A percentile compares a stretch with the other conserved stretches of the same genome.
phyloP scores from a whole-genome alignment of 2,888 invertebrate genomes.

The Neria commutata region DNA sequence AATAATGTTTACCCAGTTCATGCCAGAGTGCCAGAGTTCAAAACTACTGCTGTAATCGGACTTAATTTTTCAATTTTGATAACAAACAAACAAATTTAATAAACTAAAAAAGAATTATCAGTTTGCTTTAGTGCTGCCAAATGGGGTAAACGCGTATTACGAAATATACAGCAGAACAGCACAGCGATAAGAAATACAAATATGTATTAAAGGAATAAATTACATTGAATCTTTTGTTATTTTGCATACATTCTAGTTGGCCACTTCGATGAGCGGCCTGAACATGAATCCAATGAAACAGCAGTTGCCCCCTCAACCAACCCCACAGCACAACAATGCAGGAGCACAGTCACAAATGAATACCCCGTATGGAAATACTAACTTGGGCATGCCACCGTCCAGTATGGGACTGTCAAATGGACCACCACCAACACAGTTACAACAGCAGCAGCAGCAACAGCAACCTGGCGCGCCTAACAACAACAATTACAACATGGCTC shows the following conservation, averaged over 20 bases:
- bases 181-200: conserved; percentile 5
- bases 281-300: conserved; percentile 50
- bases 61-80: too few species aligned
- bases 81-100: too few species aligned
- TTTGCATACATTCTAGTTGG: conserved; percentile 38
- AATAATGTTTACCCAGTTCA: too few species aligned
- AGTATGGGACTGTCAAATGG: conserved; percentile 1
- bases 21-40: too few species aligned
- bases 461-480: conserved; percentile 30
- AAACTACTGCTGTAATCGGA: too few species aligned
- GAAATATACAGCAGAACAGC: background rate
- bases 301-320: conserved; percentile 28
- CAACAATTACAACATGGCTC: conserved; percentile 27
- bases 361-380: too few species aligned
- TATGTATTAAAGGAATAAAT: background rate
- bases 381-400: too few species aligned
- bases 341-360: too few species aligned
- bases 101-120: too few species aligned
- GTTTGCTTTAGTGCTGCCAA: too few species aligned
- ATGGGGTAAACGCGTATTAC: background rate
- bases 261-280: conserved; percentile 54
- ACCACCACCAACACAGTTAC: conserved; percentile 24
- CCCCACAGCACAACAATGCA: too few species aligned
- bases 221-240: background rate
- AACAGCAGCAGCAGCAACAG: conserved; percentile 25